These are phyloP conservation scores for Percopsis omiscomaycus DNA, from an alignment of 2,797 vertebrate genomes.

Conservation along the genomic window DNA sequence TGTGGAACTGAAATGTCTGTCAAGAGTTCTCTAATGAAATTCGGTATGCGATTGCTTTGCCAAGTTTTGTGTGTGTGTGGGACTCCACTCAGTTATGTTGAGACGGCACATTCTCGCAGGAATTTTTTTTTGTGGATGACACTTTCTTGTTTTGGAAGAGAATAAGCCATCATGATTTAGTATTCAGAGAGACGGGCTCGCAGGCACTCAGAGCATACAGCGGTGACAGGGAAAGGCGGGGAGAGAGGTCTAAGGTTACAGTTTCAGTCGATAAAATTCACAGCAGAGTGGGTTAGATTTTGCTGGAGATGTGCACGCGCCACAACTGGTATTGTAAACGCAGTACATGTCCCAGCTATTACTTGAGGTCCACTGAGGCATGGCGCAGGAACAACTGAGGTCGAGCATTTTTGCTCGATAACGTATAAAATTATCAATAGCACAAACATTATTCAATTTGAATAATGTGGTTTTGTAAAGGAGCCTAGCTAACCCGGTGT, in stretches of 20 bases:
- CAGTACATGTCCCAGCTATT: too few relatives aligned
- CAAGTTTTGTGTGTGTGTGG: conserved; percentile 28
- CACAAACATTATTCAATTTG: too few relatives aligned
- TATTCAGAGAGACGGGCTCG: conserved; percentile 30
- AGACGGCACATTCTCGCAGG: conserved; percentile 11
- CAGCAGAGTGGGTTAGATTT: conserved; percentile 7
- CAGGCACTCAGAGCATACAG: conserved; percentile 26
- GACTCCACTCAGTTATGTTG: conserved; percentile 24
- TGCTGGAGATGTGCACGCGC: conserved; percentile 28
- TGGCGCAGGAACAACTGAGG: too few relatives aligned
- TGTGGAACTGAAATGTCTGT: conserved; percentile 35
- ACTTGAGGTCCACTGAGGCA: too few relatives aligned
- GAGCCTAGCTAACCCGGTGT: too few relatives aligned
- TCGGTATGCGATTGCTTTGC: conserved; percentile 40
- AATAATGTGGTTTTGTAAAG: too few relatives aligned
- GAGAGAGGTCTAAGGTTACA: conserved; percentile 48
- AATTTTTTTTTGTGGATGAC: not conserved
- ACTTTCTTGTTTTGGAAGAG: conserved; percentile 39
- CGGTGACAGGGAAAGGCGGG: conserved; percentile 17
- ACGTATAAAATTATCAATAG: too few relatives aligned
- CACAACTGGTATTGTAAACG: conserved; percentile 5
- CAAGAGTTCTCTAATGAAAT: conserved; percentile 47
- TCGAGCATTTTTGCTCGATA: too few relatives aligned
- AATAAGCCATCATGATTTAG: conserved; percentile 43
- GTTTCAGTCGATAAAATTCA: conserved; percentile 36